A percentile compares a stretch with the other conserved stretches of the same genome.
Conservation (phyloP, 2,113 vertebrate genomes). For the Melospiza georgiana region DNA sequence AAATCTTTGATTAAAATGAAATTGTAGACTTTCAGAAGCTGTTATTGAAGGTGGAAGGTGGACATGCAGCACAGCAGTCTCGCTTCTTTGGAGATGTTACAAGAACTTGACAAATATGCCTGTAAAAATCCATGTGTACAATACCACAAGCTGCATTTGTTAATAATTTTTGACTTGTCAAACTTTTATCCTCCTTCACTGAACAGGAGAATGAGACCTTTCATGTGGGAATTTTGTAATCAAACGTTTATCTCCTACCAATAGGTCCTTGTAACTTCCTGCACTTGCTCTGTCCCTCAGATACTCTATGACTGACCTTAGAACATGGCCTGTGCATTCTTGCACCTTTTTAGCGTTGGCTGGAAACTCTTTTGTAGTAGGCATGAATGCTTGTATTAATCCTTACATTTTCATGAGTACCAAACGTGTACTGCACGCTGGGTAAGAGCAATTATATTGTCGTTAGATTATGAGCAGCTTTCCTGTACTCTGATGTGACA, state of each 20-base stretch:
- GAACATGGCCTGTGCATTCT: background rate
- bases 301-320: background rate
- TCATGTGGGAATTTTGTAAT: background rate
- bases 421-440: background rate
- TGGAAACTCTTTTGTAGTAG: background rate
- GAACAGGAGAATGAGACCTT: background rate
- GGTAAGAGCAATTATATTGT: conserved; percentile 13
- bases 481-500: background rate
- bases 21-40: background rate
- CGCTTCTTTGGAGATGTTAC: background rate
- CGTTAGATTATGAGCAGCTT: background rate
- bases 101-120: background rate
- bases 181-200: background rate
- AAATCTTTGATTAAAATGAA: background rate
- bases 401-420: background rate
- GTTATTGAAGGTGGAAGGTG: background rate
- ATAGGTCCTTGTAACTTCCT: background rate
- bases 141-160: background rate
- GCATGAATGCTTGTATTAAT: background rate
- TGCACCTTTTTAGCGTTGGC: background rate
- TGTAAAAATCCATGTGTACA: background rate
- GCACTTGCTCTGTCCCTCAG: background rate
- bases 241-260: background rate
- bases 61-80: background rate
- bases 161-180: background rate